Evolutionary conservation across 2,888 invertebrate species (phyloP), one percentile per base, ranked within the genome.

Genomic region (Frankliniella fusca): DNA sequence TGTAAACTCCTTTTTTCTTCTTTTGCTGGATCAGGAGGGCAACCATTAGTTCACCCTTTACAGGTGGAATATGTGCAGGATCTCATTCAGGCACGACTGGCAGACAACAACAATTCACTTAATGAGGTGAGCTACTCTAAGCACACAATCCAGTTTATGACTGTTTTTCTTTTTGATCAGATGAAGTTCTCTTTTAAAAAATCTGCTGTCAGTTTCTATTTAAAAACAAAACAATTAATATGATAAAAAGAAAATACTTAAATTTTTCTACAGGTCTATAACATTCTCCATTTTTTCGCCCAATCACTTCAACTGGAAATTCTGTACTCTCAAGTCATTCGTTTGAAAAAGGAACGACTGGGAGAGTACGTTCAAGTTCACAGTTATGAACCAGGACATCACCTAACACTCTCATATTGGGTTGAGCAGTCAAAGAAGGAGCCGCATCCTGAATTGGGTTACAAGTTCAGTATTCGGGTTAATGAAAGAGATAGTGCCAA

Each of bases 41-140:
- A 97, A 89, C 93, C 96, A 0, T 90, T 99, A 83, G 98, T 99
- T 3, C 99, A 99, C 90, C 93, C 95, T 8, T 90, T 98, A 12
- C 99, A 98, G 90, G 93, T 96, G 38, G 93, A 96, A 86, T 98
- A 96, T 89, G 93, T 99, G 82, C 97, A 98, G 86, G 96, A 97
- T 86, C 91, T 99, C 48, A 94, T 97, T 2, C 99, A 99, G 89
- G 93, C 95, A 0, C 92, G 98, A 54, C 90, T 97, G 11, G 94
- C 95, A 18, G 95, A 95, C 86, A 94, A 94, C 87, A 91, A 92
- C 0, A 91, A 93, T 86, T 95, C 96, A 3, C 89, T 96, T 23
- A 92, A 93, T 81, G 95, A 96, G 87, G 70, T 76, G 23, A 11
- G 70, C 8, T 9, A 27, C 23, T 23, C 27, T 8, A 12, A 27